Base-by-base conservation (phyloP, 2,888 invertebrate genomes). In the Linyphia triangularis region DNA sequence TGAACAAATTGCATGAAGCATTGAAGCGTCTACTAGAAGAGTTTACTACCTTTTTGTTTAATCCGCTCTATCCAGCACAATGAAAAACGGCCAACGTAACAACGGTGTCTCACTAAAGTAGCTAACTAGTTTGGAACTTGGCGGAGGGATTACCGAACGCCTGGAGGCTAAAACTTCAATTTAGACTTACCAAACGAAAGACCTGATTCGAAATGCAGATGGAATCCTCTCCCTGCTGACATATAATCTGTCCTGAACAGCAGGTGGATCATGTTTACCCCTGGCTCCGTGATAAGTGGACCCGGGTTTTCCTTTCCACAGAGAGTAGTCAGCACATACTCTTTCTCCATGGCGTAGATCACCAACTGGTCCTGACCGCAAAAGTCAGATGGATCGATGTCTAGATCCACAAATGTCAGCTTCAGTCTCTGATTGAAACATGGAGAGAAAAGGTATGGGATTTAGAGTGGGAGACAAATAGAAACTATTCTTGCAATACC, bases 371-470 rank as follows among this genome's bases (percentile, higher is more conserved):
- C 81, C 30, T 81, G 69, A 0, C 69, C 81, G 19, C 81, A 81
- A 69, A 81, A 81, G 16, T 81, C 81, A 7, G 57, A 81, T 1
- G 69, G 81, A n/a, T 70, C 69, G 19, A 81, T 70, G 37, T 81
- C 81, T 13, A 81, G 9, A 30, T 81, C 81, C 5, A 28, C 28
- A 24, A 81, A 81, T 33, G 57, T 81, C 1, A 81, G n/a, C 19
- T 81, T 81, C 19, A 81, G 13, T 0, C 70, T 57, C 81, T 81
- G 13, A 22, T 16, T 24, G 28, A 3, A 72, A n/a, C 26, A 59
- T 6, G 33, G 9, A 33, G 4, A 6, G 9, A 33, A 33, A 33
- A 33, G 9, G 16, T 7, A 57, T 57, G 33, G 33, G 9, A 33
- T 4, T 33, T 33, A 6, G 5, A 6, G 4, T 33, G 33, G 5